Percentiles rank a stretch among this genome's conserved stretches.
phyloP scores from a whole-genome alignment of 2,113 vertebrate species.

The Lophura nycthemera region DNA sequence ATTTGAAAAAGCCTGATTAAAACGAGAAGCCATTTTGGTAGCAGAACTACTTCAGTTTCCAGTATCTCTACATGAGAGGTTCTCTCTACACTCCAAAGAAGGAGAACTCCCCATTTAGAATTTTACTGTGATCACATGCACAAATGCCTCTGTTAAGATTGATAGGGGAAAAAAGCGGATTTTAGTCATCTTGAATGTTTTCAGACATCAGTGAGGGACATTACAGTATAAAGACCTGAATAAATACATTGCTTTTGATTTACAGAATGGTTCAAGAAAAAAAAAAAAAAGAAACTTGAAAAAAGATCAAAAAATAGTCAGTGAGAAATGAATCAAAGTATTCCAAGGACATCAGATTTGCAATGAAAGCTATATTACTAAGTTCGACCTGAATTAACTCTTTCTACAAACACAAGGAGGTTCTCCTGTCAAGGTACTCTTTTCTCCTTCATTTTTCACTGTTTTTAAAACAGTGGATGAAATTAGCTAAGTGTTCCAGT shows the following conservation, averaged over 20 bases:
- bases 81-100: background rate
- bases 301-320: fast-evolving
- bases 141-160: background rate
- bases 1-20: background rate
- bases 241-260: background rate
- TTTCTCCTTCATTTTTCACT: background rate
- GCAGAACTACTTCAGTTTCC: background rate
- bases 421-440: background rate
- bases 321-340: background rate
- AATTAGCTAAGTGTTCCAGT: background rate
- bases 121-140: background rate
- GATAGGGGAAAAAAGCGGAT: too few species aligned
- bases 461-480: background rate
- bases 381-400: background rate
- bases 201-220: background rate
- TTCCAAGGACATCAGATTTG: fast-evolving
- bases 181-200: background rate
- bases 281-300: background rate
- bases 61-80: background rate
- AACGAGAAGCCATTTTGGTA: background rate
- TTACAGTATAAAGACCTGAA: background rate
- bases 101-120: background rate
- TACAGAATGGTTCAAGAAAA: background rate
- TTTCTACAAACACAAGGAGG: background rate
- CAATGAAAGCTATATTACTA: background rate